Base-by-base conservation (phyloP, 2,888 invertebrate genomes). In the Leucoma salicis region DNA sequence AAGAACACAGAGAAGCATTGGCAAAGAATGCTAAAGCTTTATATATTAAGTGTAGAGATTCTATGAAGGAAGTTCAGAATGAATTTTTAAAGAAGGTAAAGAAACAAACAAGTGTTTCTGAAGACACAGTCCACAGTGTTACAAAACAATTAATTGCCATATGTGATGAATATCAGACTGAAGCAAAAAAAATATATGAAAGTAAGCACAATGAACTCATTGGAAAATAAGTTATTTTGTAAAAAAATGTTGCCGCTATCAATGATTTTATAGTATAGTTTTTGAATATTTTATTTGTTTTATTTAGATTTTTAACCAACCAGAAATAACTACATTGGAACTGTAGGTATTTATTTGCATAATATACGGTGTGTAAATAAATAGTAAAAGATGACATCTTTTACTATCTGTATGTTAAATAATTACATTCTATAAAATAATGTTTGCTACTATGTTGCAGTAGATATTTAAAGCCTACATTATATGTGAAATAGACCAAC, bases 1-100 rank as follows among this genome's bases (percentile, higher is more conserved):
- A 95, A 72, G 98, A 99, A 74, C 95, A 98, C 69, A 91, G 99
- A 55, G 98, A 98, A 82, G 92, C 91, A 46, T 87, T 99, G 44
- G 94, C 96, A 0, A 97, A 96, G 82, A 96, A 94, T 90, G 98
- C 98, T 0, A 97, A 96, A 82, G 86, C 91, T 0, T 68, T 97
- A 36, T 96, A 93, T 69, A 92, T 95, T 2, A 95, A 95, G 76
- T 94, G 95, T 53, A 93, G 95, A 66, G 95, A 95, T 73, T 79
- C 90, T 6, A 91, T 97, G 37, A 93, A 94, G 72, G 94, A 95
- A 48, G 88, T 95, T 0, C 95, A 96, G 70, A 94, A 93, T 66
- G 93, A 93, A 51, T 92, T 91, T 44, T 78, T 94, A 0, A 95
- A 94, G 64, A 92, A 92, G 62, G 74, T 95, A 0, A 96, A 95